Evolutionary conservation across 2,113 vertebrate genomes (phyloP).

Genomic region (Malaclemys terrapin): DNA sequence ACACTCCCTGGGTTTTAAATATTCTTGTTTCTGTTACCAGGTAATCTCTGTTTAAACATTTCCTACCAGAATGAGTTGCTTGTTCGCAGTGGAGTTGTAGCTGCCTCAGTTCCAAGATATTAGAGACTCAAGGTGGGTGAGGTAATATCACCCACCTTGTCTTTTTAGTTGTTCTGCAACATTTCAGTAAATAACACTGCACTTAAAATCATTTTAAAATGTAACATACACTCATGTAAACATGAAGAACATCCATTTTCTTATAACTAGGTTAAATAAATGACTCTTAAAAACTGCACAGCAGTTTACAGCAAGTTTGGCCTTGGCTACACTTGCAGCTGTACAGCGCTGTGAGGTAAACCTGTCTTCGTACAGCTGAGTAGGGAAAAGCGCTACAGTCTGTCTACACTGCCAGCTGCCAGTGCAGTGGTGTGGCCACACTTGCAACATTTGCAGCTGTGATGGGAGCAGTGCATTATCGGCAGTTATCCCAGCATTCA

Average conservation of each 20-base stretch:
- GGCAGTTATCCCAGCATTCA: too few species aligned
- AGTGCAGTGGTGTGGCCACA: too few species aligned
- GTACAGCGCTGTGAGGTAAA: too few species aligned
- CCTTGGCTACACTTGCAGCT: too few species aligned
- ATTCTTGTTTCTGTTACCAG: neutral
- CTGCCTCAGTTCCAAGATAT: neutral
- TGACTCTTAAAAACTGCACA: rapidly evolving
- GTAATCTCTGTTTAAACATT: neutral
- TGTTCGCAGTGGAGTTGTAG: neutral
- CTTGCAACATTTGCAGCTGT: too few species aligned
- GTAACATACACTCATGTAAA: neutral
- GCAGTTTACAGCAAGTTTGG: neutral
- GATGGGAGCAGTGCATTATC: too few species aligned
- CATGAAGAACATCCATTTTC: neutral
- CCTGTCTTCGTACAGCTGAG: too few species aligned
- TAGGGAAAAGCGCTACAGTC: too few species aligned
- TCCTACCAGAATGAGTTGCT: neutral
- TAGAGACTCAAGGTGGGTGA: neutral
- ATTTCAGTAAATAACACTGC: neutral
- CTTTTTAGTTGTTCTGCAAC: neutral
- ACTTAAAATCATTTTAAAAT: neutral
- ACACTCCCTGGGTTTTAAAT: neutral
- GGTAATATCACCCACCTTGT: neutral
- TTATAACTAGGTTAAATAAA: neutral
- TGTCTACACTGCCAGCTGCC: too few species aligned